These are phyloP conservation scores for Aplochiton taeniatus DNA, from an alignment of 2,797 vertebrate genomes.

Conservation along the genomic window DNA sequence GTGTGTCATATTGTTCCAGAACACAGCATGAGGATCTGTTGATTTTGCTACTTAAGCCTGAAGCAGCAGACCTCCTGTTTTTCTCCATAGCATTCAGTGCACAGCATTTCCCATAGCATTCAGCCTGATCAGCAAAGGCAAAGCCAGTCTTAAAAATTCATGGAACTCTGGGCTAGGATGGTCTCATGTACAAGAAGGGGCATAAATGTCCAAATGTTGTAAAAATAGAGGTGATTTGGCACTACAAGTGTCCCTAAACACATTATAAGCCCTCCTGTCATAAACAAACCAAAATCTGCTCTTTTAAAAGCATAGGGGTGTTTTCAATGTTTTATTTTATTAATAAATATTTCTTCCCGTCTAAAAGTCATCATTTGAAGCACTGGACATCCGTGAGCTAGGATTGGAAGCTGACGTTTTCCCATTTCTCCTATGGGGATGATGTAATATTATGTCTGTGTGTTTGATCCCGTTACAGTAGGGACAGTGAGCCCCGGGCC, in stretches of 20 bases:
- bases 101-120: not conserved
- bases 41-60: not conserved
- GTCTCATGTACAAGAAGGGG: too few species aligned
- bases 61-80: not conserved
- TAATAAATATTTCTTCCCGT: too few species aligned
- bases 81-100: not conserved
- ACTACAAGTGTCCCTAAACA: too few species aligned
- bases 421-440: not conserved
- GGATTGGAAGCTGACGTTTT: too few species aligned
- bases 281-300: too few species aligned
- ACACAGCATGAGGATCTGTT: not conserved
- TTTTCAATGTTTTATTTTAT: too few species aligned
- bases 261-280: too few species aligned
- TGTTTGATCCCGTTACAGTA: slow-evolving; percentile 28
- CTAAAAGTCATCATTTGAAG: too few species aligned
- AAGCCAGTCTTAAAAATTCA: not conserved
- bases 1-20: slow-evolving; percentile 4
- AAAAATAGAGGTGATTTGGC: too few species aligned
- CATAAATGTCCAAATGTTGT: too few species aligned
- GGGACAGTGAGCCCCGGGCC: slow-evolving; percentile 31
- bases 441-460: not conserved
- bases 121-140: not conserved
- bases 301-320: too few species aligned
- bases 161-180: too few species aligned
- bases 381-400: slow-evolving; percentile 16